Evolutionary conservation across 2,113 vertebrate genomes (phyloP).

Genomic region (Acinonyx jubatus): DNA sequence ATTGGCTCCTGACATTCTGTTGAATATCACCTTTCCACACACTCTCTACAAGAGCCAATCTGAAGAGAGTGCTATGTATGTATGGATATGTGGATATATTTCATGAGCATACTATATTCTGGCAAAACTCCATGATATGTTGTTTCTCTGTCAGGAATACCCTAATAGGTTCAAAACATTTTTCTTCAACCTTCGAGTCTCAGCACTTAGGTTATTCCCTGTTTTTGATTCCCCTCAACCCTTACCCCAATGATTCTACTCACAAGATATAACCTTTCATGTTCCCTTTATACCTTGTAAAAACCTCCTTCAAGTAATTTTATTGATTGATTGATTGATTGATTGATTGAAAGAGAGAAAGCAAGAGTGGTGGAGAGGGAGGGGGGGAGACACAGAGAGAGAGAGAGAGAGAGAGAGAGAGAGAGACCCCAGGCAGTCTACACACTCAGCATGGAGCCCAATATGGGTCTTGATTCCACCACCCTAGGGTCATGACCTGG

Average conservation of each 20-base stretch:
- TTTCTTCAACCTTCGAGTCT: not conserved
- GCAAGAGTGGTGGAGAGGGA: no score
- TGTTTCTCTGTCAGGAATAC: not conserved
- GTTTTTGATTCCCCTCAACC: not conserved
- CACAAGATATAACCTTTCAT: not conserved
- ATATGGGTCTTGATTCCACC: no score
- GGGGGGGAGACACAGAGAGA: no score
- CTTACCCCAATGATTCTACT: not conserved
- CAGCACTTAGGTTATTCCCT: not conserved
- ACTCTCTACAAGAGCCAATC: not conserved
- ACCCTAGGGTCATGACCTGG: no score
- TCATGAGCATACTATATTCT: not conserved
- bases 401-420: no score
- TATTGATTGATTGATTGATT: no score
- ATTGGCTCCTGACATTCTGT: not conserved
- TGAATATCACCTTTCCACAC: not conserved
- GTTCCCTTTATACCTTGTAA: not conserved
- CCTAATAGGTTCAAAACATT: not conserved
- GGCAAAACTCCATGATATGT: not conserved
- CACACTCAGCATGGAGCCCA: no score
- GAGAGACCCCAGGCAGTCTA: no score
- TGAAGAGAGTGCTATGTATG: not conserved
- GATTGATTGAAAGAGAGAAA: no score
- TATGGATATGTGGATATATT: not conserved
- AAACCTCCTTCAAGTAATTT: not conserved